Conservation (phyloP, 2,113 vertebrate genomes). For the Papio anubis region DNA sequence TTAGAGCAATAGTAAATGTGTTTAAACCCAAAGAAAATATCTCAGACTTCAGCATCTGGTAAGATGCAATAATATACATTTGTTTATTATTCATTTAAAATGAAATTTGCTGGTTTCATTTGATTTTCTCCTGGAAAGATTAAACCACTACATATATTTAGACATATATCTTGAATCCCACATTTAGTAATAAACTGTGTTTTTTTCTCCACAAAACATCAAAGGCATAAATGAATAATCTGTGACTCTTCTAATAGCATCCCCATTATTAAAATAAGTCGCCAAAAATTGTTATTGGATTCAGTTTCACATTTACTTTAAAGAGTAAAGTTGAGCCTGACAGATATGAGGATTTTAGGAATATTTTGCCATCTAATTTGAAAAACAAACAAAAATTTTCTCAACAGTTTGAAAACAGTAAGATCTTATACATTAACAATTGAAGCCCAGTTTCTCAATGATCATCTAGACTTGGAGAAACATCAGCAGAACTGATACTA, state of each 20-base stretch:
- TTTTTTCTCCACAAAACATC: neutral
- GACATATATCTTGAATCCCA: neutral
- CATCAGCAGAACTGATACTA: conserved; percentile 56
- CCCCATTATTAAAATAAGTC: neutral
- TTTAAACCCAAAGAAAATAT: conserved; percentile 39
- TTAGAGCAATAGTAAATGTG: conserved; percentile 51
- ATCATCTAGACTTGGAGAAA: conserved; percentile 53
- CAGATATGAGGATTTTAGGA: neutral
- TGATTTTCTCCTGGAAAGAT: conserved; percentile 22
- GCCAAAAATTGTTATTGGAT: neutral
- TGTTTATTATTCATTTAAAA: conserved; percentile 46
- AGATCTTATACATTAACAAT: conserved; percentile 29
- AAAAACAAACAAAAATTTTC: conserved; percentile 37
- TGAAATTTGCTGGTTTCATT: neutral
- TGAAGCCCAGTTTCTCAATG: conserved; percentile 16
- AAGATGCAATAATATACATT: neutral
- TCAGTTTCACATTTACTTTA: neutral
- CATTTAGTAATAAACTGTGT: neutral
- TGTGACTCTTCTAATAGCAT: neutral
- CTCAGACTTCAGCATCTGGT: conserved; percentile 32
- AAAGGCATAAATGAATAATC: neutral
- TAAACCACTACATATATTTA: neutral
- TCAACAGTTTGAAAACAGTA: conserved; percentile 38
- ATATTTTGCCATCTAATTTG: neutral
- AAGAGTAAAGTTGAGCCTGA: conserved; percentile 15